These are phyloP conservation scores for Phytoseiulus persimilis DNA, from an alignment of 2,888 invertebrate species.

Conservation along the genomic window DNA sequence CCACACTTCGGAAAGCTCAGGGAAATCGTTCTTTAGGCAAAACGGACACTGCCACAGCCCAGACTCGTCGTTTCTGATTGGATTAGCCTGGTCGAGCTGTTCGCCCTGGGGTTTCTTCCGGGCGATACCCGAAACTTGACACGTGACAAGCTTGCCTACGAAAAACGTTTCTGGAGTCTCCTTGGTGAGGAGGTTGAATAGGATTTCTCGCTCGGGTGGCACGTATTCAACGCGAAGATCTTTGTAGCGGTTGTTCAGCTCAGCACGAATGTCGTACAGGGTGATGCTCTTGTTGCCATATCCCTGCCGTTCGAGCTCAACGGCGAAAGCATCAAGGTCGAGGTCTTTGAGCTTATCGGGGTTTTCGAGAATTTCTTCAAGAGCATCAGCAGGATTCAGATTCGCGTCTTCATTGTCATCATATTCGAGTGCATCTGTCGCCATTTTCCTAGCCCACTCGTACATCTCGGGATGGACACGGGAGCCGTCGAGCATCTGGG, in stretches of 20 bases:
- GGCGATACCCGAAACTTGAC: conserved; percentile 65
- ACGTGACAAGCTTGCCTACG: conserved; percentile 64
- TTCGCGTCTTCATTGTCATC: conserved; percentile 72
- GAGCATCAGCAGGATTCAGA: conserved; percentile 81
- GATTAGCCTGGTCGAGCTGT: conserved; percentile 88
- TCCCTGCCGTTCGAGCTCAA: conserved; percentile 84
- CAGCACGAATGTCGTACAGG: conserved; percentile 89
- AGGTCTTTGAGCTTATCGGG: conserved; percentile 89
- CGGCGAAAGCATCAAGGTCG: conserved; percentile 95
- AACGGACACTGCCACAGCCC: conserved; percentile 96
- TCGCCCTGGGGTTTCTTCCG: conserved; percentile 83
- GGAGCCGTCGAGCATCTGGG: conserved; percentile 86
- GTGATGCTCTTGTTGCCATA: conserved; percentile 65
- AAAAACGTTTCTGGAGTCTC: conserved; percentile 90
- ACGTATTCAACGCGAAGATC: conserved; percentile 71
- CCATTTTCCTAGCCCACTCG: conserved; percentile 99
- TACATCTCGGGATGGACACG: conserved; percentile 98
- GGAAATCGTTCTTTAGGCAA: conserved; percentile 89
- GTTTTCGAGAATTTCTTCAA: conserved; percentile 92
- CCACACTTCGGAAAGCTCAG: conserved; percentile 93
- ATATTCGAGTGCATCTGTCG: conserved; percentile 94
- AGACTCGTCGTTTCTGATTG: conserved; percentile 84
- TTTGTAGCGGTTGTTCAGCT: conserved; percentile 84
- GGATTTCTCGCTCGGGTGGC: conserved; percentile 71
- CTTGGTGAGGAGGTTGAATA: conserved; percentile 90